Base-by-base conservation (phyloP, 2,797 vertebrate genomes). In the Natrix natrix region DNA sequence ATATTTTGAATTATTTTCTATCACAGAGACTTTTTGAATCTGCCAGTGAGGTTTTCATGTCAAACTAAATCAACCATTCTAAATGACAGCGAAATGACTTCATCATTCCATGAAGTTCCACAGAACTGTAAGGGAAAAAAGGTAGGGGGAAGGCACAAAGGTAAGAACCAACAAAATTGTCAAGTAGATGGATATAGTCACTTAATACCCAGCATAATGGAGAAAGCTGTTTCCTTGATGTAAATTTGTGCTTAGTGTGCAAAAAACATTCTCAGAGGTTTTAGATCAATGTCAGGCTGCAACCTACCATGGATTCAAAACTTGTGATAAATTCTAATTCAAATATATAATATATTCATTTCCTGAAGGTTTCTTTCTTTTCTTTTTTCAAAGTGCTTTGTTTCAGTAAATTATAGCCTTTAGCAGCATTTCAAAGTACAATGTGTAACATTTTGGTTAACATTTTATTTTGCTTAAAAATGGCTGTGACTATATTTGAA, bases 151-250 rank as follows among this genome's bases (percentile, higher is more conserved):
- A 37, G 32, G 11, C 5, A 90, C 90, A 32, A 88, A 87, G 22
- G 37, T 83, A 43, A 91, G 94, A 95, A 89, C 90, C 60, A 94
- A 91, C 86, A 94, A 94, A 96, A 96, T 96, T 95, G 91, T 96
- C 97, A 97, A 96, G 96, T 97, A 98, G 97, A 97, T 98, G 96
- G 96, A 95, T 95, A 96, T 88, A 88, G 93, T 93, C 93, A 91
- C 93, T 96, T 96, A 96, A 95, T 95, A 96, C 93, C 93, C 90
- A 56, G 91, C 90, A 86, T 97, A 96, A 97, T 94, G 91, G 92
- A 94, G 94, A 96, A 96, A 94, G 91, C 94, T 90, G 94, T 97
- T 96, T 90, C 91, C 91, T 95, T 95, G 94, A 94, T 96, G 95
- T 94, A 97, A 95, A 96, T 97, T 94, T 94, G 28, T 96, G 96